These are phyloP conservation scores for Yponomeuta sedellus DNA, from an alignment of 2,888 invertebrate species.

Conservation along the genomic window DNA sequence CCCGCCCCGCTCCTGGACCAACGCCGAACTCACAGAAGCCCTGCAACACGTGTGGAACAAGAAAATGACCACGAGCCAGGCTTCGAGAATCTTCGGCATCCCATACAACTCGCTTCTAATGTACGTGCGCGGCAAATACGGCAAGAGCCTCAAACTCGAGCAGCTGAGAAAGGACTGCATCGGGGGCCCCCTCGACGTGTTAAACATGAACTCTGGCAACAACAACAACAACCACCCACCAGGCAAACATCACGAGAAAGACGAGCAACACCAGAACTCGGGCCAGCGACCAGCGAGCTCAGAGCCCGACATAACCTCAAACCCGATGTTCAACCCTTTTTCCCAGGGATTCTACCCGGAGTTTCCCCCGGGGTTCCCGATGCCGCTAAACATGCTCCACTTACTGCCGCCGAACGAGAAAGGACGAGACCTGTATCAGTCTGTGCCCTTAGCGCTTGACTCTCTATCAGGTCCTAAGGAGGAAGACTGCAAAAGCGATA, in stretches of 20 bases:
- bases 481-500: constrained; percentile 80
- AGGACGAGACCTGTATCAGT: constrained; percentile 79
- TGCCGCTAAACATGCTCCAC: constrained; percentile 90
- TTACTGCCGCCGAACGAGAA: constrained; percentile 87
- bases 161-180: constrained; percentile 92
- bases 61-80: constrained; percentile 95
- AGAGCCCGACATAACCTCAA: constrained; percentile 80
- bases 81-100: constrained; percentile 92
- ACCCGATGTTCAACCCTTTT: constrained; percentile 85
- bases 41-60: constrained; percentile 97
- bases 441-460: constrained; percentile 74
- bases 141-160: constrained; percentile 92
- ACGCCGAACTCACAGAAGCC: constrained; percentile 92
- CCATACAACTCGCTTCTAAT: constrained; percentile 95
- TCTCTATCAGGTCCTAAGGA: constrained; percentile 75
- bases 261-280: constrained; percentile 60
- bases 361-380: constrained; percentile 86
- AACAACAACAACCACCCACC: constrained; percentile 76
- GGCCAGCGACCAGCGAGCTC: constrained; percentile 80
- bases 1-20: constrained; percentile 94
- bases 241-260: constrained; percentile 75
- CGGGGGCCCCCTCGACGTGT: constrained; percentile 86
- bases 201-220: constrained; percentile 78
- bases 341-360: constrained; percentile 90
- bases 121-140: constrained; percentile 95